These are phyloP conservation scores for Lasioglossum malachurum DNA, from an alignment of 2,888 invertebrate genomes.

Conservation along the genomic window DNA sequence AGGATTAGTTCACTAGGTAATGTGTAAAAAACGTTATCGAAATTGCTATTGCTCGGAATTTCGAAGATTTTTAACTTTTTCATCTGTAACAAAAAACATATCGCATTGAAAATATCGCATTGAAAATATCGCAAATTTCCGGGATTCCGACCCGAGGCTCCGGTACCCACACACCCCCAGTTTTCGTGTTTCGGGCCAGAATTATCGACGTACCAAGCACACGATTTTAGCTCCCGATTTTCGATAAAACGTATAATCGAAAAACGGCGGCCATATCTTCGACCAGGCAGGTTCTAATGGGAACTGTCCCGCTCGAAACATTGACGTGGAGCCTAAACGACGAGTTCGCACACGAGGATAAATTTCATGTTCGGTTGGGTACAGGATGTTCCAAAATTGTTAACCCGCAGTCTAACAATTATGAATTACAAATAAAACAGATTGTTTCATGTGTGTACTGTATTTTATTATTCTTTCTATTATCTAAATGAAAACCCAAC, in stretches of 20 bases:
- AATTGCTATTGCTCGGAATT: neutral
- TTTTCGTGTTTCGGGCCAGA: neutral
- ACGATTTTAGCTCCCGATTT: neutral
- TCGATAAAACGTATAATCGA: constrained; percentile 38
- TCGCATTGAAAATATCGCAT: neutral
- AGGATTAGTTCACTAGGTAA: neutral
- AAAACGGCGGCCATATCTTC: neutral
- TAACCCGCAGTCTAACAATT: neutral
- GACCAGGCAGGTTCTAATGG: constrained; percentile 8
- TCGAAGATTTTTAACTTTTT: neutral
- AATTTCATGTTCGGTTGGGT: constrained; percentile 13
- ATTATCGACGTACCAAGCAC: neutral
- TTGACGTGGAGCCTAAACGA: constrained; percentile 34
- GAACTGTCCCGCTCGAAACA: constrained; percentile 25
- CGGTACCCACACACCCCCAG: neutral
- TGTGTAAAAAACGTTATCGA: too few species aligned
- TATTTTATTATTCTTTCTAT: neutral
- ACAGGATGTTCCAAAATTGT: neutral
- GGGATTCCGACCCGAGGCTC: neutral
- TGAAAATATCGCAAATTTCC: neutral
- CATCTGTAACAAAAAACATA: neutral
- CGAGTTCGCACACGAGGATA: constrained; percentile 10
- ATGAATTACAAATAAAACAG: neutral
- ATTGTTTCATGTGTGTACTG: too few species aligned
- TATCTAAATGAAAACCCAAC: neutral